Evolutionary conservation across 2,797 vertebrate species (phyloP).

Genomic region (Diplodus sargus): DNA sequence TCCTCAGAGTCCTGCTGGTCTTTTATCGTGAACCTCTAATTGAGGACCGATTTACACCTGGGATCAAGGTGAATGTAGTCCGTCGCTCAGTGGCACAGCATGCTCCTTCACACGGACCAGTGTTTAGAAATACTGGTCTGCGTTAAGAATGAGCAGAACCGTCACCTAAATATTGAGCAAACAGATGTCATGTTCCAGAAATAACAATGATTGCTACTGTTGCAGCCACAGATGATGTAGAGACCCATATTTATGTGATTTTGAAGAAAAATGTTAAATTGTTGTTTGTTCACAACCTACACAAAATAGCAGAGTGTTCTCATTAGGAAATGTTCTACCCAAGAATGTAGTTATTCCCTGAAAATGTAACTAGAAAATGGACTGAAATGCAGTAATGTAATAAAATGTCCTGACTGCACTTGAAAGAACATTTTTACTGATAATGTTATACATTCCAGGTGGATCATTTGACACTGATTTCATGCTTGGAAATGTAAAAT

Average conservation of each 20-base stretch:
- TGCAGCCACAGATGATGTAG: not conserved
- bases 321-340: too few relatives aligned
- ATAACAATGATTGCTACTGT: not conserved
- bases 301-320: not conserved
- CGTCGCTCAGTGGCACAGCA: not conserved
- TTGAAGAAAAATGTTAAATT: conserved; percentile 1
- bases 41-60: conserved; percentile 44
- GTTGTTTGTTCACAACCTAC: not conserved
- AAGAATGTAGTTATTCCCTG: too few relatives aligned
- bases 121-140: not conserved
- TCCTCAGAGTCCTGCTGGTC: conserved; percentile 35
- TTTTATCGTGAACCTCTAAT: conserved; percentile 48
- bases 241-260: not conserved
- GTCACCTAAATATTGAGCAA: not conserved
- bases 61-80: conserved; percentile 31
- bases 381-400: too few relatives aligned
- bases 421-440: too few relatives aligned
- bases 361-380: too few relatives aligned
- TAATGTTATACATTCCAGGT: too few relatives aligned
- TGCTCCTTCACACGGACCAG: not conserved
- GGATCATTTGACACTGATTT: too few relatives aligned
- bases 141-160: not conserved
- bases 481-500: too few relatives aligned
- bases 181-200: not conserved
- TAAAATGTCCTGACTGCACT: too few relatives aligned